phyloP scores from a whole-genome alignment of 2,113 vertebrate genomes.

The Corythoichthys intestinalis region DNA sequence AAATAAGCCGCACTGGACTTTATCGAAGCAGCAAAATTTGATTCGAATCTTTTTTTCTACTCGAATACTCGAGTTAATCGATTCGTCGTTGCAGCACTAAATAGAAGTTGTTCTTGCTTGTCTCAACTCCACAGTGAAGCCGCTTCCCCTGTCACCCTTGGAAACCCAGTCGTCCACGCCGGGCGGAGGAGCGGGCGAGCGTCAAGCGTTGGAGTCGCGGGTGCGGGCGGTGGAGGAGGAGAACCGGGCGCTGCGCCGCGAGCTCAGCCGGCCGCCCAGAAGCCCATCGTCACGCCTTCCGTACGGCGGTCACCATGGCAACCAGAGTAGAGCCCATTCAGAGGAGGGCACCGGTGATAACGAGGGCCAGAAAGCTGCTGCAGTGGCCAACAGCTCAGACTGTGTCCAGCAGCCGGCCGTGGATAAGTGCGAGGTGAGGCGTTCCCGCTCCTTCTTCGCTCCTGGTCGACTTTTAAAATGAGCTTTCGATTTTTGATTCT shows the following conservation, averaged over 20 bases:
- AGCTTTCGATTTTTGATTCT: not conserved
- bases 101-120: not conserved
- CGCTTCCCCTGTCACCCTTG: slow-evolving; percentile 83
- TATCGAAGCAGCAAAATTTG: too few species aligned
- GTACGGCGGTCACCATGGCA: slow-evolving; percentile 63
- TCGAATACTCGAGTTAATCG: too few species aligned
- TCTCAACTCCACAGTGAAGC: slow-evolving; percentile 79
- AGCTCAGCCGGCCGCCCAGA: slow-evolving; percentile 82
- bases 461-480: not conserved
- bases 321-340: slow-evolving; percentile 84
- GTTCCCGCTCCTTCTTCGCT: not conserved
- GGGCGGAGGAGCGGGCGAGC: slow-evolving; percentile 75
- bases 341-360: slow-evolving; percentile 91
- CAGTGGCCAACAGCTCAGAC: slow-evolving; percentile 85
- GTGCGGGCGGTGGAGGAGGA: slow-evolving; percentile 92
- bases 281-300: slow-evolving; percentile 48
- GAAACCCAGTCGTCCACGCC: slow-evolving; percentile 82
- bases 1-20: too few species aligned
- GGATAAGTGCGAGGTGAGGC: slow-evolving; percentile 95
- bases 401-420: slow-evolving; percentile 89
- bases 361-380: slow-evolving; percentile 81
- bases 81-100: too few species aligned
- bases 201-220: slow-evolving; percentile 85
- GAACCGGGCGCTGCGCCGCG: slow-evolving; percentile 83
- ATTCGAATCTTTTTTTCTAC: too few species aligned